phyloP scores from a whole-genome alignment of 2,113 vertebrate species.

The Numenius arquata region DNA sequence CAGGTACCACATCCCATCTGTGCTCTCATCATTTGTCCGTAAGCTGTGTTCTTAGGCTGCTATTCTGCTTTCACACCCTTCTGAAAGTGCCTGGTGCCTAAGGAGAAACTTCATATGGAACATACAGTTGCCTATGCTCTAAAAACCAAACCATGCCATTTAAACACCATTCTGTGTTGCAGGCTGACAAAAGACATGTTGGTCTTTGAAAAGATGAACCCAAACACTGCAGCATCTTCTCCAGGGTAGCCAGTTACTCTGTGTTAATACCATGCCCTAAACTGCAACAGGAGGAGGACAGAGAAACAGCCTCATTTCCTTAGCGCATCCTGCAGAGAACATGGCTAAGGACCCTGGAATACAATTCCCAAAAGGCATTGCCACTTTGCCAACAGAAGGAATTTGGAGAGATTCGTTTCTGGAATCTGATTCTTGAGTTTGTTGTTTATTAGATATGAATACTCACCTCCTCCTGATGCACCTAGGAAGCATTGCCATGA shows the following conservation, averaged over 20 bases:
- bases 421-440: neutral
- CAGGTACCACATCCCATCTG: slow-evolving; percentile 3
- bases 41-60: neutral
- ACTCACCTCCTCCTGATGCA: neutral
- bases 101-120: neutral
- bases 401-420: neutral
- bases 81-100: neutral
- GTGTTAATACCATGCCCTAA: neutral
- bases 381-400: neutral
- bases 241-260: neutral
- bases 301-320: neutral
- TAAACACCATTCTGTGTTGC: neutral
- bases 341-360: neutral
- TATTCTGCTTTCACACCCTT: slow-evolving; percentile 2
- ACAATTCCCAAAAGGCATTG: neutral
- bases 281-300: neutral
- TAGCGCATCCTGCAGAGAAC: neutral
- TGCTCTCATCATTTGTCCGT: neutral
- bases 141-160: neutral
- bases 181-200: neutral
- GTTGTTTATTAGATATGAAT: neutral
- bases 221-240: neutral
- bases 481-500: neutral
- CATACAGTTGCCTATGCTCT: neutral
- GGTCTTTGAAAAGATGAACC: neutral